phyloP scores from a whole-genome alignment of 1,140 invertebrate genomes.

The Nomia melanderi region DNA sequence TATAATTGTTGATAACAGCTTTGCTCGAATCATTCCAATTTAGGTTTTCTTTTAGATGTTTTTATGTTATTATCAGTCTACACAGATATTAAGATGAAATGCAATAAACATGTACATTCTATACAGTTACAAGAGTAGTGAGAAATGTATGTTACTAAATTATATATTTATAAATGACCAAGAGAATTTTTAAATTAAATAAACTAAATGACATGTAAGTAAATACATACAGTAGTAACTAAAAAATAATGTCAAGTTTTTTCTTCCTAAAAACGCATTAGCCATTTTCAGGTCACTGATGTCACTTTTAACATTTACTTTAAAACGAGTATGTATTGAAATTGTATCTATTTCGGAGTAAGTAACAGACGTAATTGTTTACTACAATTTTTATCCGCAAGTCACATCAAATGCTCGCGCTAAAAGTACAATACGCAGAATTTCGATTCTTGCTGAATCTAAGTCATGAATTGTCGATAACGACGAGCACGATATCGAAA shows the following conservation, averaged over 20 bases:
- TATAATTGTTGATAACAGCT: neutral
- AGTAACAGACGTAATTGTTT: too few species aligned
- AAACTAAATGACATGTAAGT: neutral
- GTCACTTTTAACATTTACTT: neutral
- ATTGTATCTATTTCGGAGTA: too few species aligned
- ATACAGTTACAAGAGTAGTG: neutral
- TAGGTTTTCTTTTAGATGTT: neutral
- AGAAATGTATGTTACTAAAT: neutral
- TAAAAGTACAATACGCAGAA: too few species aligned
- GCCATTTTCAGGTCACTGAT: conserved; percentile 5
- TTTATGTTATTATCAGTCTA: neutral
- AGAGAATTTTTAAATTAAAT: conserved; percentile 27
- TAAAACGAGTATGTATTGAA: too few species aligned
- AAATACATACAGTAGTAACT: neutral
- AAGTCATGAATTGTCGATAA: too few species aligned
- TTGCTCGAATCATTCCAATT: conserved; percentile 33
- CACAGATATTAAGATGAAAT: neutral
- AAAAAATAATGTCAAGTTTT: too few species aligned
- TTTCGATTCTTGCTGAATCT: too few species aligned
- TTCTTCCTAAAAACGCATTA: conserved; percentile 18
- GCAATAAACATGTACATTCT: neutral
- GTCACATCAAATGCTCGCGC: too few species aligned
- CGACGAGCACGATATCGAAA: too few species aligned
- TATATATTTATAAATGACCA: neutral
- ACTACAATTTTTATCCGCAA: too few species aligned